Conservation (phyloP, 2,888 invertebrate genomes). For the Choristoneura rosaceana region DNA sequence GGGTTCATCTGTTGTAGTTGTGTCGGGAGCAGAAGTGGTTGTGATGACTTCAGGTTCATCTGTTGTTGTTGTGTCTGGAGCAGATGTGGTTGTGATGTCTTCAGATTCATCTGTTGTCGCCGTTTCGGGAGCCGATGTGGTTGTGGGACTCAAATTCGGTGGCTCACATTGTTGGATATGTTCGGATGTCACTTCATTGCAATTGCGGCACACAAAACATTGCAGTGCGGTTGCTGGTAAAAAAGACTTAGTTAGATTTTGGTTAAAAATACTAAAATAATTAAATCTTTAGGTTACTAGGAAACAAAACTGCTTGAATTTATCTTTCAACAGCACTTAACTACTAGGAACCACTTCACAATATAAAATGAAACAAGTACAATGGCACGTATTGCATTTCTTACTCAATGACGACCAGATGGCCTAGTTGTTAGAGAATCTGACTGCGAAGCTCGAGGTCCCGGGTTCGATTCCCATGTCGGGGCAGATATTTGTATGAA, state of each 20-base stretch:
- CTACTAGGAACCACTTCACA: too few species aligned
- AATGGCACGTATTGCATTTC: too few species aligned
- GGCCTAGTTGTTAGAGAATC: too few species aligned
- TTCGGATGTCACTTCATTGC: slow-evolving; percentile 29
- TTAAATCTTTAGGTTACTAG: too few species aligned
- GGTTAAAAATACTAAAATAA: not conserved
- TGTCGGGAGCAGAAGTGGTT: not conserved
- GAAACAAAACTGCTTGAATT: too few species aligned
- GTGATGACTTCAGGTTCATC: not conserved
- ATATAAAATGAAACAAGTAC: too few species aligned
- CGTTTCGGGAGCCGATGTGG: not conserved
- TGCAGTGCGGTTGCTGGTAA: slow-evolving; percentile 37
- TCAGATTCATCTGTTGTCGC: not conserved
- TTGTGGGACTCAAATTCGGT: not conserved
- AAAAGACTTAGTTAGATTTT: not conserved
- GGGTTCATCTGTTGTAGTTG: slow-evolving; percentile 10
- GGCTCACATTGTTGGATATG: slow-evolving; percentile 37
- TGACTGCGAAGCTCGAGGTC: too few species aligned
- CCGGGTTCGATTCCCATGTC: too few species aligned
- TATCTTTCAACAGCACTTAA: too few species aligned
- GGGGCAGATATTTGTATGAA: too few species aligned
- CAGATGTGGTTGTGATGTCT: not conserved
- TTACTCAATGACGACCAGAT: too few species aligned
- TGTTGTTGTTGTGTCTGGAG: not conserved
- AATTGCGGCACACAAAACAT: slow-evolving; percentile 40